Evolutionary conservation across 2,113 vertebrate species (phyloP), one percentile per base, ranked within the genome.

Genomic region (Oryzias melastigma): DNA sequence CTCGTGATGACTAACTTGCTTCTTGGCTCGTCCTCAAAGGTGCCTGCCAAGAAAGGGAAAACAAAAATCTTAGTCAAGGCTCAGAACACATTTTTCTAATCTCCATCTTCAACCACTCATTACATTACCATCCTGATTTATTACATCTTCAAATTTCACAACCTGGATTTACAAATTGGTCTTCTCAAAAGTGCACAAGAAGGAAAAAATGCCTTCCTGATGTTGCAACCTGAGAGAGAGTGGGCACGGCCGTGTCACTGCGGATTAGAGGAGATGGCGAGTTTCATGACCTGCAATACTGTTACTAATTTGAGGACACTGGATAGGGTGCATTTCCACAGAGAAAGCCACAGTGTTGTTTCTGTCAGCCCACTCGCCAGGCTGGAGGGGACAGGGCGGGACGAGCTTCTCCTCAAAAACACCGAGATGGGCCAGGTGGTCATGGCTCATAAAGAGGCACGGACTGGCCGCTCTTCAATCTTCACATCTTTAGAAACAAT

Each of bases 401-500:
- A 81, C 64, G 73, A 77, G 66, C 73, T 77, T 80, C 77, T 74
- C 75, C 16, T 71, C 77, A 61, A 79, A 73, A 56, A 61, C 66
- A 74, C 69, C 62, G 82, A 83, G 64, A 73, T 51, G 53, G 73
- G 86, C 77, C 72, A 78, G 74, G 65, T 77, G 56, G 60, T 71
- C 66, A 58, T 81, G 85, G 82, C 81, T 83, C 74, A 82, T 84
- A 85, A 83, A 85, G 73, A 85, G 81, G 78, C 84, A 84, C 81
- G 83, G 87, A 83, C 77, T 87, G 87, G 87, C 87, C 80, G 73
- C 84, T 85, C 84, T 70, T 79, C 65, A 5, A 77, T 83, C 73
- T 77, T 78, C 84, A 88, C 88, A 88, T 89, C 85, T 85, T 90
- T 86, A 83, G 76, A 83, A 90, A 85, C 90, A 88, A 90, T 90